phyloP scores from a whole-genome alignment of 2,888 invertebrate species.

The Noctua janthe region DNA sequence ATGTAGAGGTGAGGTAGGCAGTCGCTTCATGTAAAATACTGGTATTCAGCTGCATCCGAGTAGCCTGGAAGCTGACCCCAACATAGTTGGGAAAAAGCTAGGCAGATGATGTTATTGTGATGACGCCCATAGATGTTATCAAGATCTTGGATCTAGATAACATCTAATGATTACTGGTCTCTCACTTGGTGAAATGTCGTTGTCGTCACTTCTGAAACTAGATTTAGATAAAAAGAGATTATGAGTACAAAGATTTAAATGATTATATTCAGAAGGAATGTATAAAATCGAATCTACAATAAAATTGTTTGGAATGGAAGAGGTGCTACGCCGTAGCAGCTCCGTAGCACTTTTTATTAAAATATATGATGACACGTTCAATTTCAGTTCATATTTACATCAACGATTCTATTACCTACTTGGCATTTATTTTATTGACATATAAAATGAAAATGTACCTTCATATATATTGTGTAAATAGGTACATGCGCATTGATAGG shows the following conservation, averaged over 20 bases:
- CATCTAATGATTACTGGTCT: not conserved
- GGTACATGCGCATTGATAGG: not conserved
- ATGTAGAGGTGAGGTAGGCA: too few relatives aligned
- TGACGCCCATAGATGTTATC: not conserved
- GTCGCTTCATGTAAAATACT: not conserved
- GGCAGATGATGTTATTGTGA: not conserved
- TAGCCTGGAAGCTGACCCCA: not conserved
- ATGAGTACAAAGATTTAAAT: not conserved
- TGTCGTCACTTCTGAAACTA: not conserved
- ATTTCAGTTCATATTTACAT: not conserved
- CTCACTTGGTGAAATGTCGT: not conserved
- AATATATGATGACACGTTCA: not conserved
- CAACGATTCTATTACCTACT: not conserved
- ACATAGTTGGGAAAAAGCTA: not conserved
- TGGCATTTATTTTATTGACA: not conserved
- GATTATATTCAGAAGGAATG: not conserved
- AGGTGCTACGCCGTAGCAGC: constrained; percentile 18
- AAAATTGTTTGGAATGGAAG: not conserved
- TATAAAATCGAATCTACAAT: not conserved
- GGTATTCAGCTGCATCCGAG: not conserved
- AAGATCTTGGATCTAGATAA: not conserved
- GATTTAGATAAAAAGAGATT: not conserved
- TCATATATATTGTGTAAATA: not conserved
- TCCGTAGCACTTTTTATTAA: constrained; percentile 1
- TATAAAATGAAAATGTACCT: constrained; percentile 5